Evolutionary conservation across 2,113 vertebrate species (phyloP).

Genomic region (Montifringilla adamsi): DNA sequence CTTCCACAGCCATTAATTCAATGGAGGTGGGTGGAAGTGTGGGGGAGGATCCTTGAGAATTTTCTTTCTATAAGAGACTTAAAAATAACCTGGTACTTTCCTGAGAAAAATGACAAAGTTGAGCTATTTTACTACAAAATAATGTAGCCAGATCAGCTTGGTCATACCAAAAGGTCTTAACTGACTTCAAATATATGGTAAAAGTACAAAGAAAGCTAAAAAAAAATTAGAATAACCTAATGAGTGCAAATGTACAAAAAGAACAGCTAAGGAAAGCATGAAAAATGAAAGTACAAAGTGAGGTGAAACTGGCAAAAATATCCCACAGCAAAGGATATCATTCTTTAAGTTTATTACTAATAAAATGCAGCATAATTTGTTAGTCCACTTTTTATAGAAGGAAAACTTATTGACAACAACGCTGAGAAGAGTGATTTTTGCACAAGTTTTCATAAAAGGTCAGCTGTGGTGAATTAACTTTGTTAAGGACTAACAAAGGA

Average conservation of each 20-base stretch:
- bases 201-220: neutral
- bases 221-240: neutral
- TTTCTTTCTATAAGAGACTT: neutral
- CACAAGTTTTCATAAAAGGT: constrained; percentile 18
- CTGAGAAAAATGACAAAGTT: neutral
- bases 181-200: neutral
- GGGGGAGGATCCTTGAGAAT: neutral
- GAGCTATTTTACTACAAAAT: neutral
- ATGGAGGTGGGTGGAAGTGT: neutral
- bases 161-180: neutral
- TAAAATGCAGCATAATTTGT: neutral
- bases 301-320: neutral
- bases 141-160: neutral
- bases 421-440: neutral
- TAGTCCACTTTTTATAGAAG: neutral
- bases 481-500: neutral
- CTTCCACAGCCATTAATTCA: neutral
- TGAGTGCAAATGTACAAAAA: neutral
- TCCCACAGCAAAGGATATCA: neutral
- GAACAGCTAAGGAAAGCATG: neutral
- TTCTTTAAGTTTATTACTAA: neutral
- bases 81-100: neutral
- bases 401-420: neutral
- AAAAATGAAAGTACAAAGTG: neutral
- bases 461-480: neutral